phyloP scores from a whole-genome alignment of 2,113 vertebrate genomes.

The Pterophyllum scalare region DNA sequence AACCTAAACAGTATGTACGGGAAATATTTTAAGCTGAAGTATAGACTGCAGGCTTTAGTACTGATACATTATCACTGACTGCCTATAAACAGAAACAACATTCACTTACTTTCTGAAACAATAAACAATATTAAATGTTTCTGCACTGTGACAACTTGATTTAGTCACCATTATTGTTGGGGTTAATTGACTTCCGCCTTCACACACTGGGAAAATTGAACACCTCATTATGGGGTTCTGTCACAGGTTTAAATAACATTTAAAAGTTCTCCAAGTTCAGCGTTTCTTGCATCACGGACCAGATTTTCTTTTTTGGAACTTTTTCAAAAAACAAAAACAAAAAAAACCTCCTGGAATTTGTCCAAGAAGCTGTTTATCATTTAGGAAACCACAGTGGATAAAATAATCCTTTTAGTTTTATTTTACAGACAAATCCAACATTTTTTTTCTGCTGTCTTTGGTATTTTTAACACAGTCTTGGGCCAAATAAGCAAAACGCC shows the following conservation, averaged over 20 bases:
- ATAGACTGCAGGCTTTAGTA: constrained; percentile 4
- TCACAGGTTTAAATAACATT: constrained; percentile 15
- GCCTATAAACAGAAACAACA: constrained; percentile 23
- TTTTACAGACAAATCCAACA: background rate
- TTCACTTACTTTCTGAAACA: constrained; percentile 29
- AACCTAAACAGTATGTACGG: background rate
- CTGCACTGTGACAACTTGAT: constrained; percentile 21
- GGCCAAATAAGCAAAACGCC: constrained; percentile 14
- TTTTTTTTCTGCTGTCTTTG: background rate
- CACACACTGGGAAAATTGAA: background rate
- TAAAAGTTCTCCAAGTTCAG: constrained; percentile 9
- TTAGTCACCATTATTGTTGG: constrained; percentile 7
- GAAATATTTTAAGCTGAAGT: background rate
- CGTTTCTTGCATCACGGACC: constrained; percentile 6
- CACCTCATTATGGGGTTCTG: constrained; percentile 19
- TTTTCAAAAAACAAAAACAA: background rate
- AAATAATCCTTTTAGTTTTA: background rate
- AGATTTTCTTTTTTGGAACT: constrained; percentile 11
- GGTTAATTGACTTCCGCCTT: constrained; percentile 45
- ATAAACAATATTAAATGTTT: constrained; percentile 26
- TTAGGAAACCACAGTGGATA: background rate
- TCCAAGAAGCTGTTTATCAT: constrained; percentile 1
- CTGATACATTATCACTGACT: constrained; percentile 28
- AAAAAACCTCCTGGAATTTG: background rate
- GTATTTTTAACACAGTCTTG: constrained; percentile 15